Percentiles rank a stretch among this genome's conserved stretches.
These are phyloP conservation scores for Galeopsomyia nigrocyanea DNA, from an alignment of 2,888 invertebrate species.

Conservation along the genomic window DNA sequence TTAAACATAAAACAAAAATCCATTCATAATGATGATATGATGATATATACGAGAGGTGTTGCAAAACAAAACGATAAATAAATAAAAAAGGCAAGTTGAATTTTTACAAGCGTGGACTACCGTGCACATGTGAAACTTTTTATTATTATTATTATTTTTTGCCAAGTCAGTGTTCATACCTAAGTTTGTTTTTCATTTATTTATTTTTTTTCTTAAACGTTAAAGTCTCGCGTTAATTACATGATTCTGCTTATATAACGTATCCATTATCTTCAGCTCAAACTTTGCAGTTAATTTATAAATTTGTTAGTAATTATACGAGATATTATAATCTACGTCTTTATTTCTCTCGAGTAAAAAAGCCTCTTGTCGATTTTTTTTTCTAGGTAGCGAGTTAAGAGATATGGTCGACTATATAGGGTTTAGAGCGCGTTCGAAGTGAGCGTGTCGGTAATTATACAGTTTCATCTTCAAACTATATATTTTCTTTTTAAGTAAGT, in stretches of 20 bases:
- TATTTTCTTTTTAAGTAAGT: conserved; percentile 10
- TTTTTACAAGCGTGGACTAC: too few relatives aligned
- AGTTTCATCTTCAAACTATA: not conserved
- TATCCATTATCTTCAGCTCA: not conserved
- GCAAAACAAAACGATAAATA: conserved; percentile 7
- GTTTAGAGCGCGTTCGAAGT: conserved; percentile 32
- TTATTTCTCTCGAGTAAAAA: conserved; percentile 58
- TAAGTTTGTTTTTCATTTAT: conserved; percentile 51
- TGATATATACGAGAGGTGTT: not conserved
- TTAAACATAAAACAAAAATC: too few relatives aligned
- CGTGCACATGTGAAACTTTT: too few relatives aligned
- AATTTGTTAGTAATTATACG: conserved; percentile 30
- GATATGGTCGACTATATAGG: conserved; percentile 55
- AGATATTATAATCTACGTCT: conserved; percentile 38
- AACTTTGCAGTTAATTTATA: conserved; percentile 28
- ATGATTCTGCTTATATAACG: conserved; percentile 37
- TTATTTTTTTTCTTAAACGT: conserved; percentile 56
- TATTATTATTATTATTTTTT: not conserved
- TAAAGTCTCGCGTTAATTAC: conserved; percentile 43
- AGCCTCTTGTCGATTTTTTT: conserved; percentile 50
- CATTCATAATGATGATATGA: too few relatives aligned
- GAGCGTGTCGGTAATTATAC: not conserved
- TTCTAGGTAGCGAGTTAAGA: conserved; percentile 61
- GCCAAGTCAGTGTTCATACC: not conserved
- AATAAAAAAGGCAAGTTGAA: not conserved